These are phyloP conservation scores for Lepidothrix coronata DNA, from an alignment of 2,113 vertebrate species.

Conservation along the genomic window DNA sequence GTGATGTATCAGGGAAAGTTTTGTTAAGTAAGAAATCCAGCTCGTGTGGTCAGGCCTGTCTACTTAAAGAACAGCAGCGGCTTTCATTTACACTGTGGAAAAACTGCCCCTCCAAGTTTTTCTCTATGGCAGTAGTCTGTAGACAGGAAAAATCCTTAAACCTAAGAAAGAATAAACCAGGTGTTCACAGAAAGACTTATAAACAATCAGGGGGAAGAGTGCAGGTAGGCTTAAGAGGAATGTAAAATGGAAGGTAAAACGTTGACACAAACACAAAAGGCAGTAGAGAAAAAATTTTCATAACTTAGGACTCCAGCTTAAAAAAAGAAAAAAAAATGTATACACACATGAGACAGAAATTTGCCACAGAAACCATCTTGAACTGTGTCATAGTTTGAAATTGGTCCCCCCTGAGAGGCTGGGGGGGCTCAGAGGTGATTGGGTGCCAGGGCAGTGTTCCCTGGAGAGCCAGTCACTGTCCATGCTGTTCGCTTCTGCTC, in stretches of 20 bases:
- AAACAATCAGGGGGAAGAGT: not conserved
- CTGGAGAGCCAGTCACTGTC: too few species aligned
- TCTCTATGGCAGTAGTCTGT: not conserved
- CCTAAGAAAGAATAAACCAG: not conserved
- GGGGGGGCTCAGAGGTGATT: too few species aligned
- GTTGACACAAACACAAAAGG: not conserved
- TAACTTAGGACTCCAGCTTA: not conserved
- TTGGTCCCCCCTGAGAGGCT: too few species aligned
- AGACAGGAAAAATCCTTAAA: not conserved
- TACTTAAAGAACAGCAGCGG: not conserved
- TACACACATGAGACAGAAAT: not conserved
- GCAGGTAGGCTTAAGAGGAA: not conserved
- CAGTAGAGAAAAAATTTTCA: not conserved
- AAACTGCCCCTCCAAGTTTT: not conserved
- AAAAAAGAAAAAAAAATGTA: too few species aligned
- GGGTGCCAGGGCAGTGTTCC: too few species aligned
- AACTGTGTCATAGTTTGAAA: not conserved
- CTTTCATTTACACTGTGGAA: not conserved
- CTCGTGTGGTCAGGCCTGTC: accelerated
- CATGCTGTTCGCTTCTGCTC: too few species aligned
- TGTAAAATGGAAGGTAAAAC: not conserved
- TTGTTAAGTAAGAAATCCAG: not conserved
- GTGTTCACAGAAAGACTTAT: not conserved
- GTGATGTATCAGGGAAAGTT: not conserved
- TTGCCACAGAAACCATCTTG: not conserved